Evolutionary conservation across 2,888 invertebrate species (phyloP).

Genomic region (Mechanitis messenoides): DNA sequence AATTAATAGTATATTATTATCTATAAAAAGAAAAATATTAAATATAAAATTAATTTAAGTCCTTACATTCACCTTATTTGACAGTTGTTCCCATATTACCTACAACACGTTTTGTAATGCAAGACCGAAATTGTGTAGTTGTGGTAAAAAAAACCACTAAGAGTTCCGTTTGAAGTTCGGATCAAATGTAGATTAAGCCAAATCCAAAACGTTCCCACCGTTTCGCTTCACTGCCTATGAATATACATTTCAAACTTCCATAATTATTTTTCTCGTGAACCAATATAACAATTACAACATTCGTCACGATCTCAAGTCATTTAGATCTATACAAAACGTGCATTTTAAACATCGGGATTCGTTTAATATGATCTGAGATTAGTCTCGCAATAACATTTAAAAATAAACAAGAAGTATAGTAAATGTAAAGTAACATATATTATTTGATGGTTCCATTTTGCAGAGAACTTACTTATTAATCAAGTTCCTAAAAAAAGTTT

Average conservation of each 20-base stretch:
- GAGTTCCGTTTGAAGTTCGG: constrained; percentile 57
- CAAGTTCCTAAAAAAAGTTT: constrained; percentile 27
- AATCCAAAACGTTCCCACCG: constrained; percentile 70
- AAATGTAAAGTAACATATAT: constrained; percentile 3
- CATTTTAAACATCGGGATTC: constrained; percentile 18
- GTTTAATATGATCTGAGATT: constrained; percentile 29
- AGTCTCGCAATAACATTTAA: constrained; percentile 27
- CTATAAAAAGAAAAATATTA: too few species aligned
- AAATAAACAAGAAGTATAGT: constrained; percentile 12
- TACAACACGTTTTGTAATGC: constrained; percentile 17
- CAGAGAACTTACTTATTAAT: constrained; percentile 28
- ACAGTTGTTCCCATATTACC: neutral
- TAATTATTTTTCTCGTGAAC: constrained; percentile 71
- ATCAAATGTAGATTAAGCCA: constrained; percentile 66
- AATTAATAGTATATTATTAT: too few species aligned
- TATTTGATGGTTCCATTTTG: constrained; percentile 14
- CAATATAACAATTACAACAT: constrained; percentile 70
- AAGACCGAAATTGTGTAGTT: constrained; percentile 22
- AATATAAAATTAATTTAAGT: too few species aligned
- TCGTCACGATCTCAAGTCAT: constrained; percentile 62
- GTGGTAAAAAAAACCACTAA: constrained; percentile 47
- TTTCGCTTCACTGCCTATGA: constrained; percentile 62
- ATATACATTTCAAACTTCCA: constrained; percentile 59
- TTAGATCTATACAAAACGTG: constrained; percentile 47
- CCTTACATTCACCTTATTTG: too few species aligned